phyloP scores from a whole-genome alignment of 2,888 invertebrate genomes.

The Monoplex corrugatus region DNA sequence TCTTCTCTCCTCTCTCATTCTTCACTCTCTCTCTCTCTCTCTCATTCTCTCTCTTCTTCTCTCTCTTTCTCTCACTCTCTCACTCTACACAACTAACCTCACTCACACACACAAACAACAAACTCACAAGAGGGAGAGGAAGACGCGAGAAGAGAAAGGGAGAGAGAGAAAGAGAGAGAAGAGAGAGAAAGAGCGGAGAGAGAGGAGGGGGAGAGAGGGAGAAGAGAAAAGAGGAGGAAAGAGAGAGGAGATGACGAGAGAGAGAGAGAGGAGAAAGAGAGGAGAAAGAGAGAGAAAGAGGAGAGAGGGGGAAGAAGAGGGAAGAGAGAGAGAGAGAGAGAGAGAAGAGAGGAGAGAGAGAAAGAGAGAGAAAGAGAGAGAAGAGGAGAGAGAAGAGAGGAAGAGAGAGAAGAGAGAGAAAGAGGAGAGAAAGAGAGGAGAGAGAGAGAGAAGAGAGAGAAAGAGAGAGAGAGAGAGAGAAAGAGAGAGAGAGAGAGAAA shows the following conservation, averaged over 20 bases:
- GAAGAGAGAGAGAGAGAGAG: constrained; percentile 5
- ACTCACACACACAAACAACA: too few species aligned
- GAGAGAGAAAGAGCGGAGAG: too few species aligned
- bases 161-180: too few species aligned
- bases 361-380: too few species aligned
- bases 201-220: neutral
- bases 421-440: neutral
- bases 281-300: neutral
- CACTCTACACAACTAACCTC: neutral
- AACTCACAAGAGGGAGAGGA: too few species aligned
- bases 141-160: too few species aligned
- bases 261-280: neutral
- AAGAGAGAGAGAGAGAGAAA: neutral
- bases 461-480: neutral
- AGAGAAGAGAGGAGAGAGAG: neutral
- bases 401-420: neutral
- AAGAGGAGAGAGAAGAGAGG: too few species aligned
- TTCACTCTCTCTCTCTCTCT: neutral
- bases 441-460: constrained; percentile 6
- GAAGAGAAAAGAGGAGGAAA: neutral
- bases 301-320: neutral
- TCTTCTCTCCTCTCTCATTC: neutral
- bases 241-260: neutral
- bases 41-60: neutral
- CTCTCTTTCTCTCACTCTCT: neutral